Percentiles rank a stretch among this genome's conserved stretches.
Conservation (phyloP, 2,113 vertebrate species). For the Morone chrysops region DNA sequence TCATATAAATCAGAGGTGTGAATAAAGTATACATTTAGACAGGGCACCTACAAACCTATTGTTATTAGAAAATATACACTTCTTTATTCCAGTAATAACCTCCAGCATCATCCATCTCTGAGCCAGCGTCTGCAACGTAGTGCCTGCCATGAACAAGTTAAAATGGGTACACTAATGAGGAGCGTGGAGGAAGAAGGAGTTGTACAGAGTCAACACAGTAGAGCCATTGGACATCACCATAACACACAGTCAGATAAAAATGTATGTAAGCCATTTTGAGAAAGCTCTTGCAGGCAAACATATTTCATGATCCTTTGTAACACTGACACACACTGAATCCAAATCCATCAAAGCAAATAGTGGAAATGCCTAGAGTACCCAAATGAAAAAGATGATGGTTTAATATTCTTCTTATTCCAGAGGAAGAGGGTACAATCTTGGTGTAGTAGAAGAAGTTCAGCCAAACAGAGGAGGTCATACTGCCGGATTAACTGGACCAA, state of each 20-base stretch:
- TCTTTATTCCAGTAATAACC: too few relatives aligned
- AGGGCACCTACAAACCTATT: too few relatives aligned
- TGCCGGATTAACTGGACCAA: background rate
- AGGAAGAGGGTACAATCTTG: slow-evolving; percentile 63
- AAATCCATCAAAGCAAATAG: too few relatives aligned
- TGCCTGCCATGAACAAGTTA: slow-evolving; percentile 32
- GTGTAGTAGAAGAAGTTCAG: slow-evolving; percentile 67
- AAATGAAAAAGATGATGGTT: slow-evolving; percentile 54
- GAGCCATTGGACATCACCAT: slow-evolving; percentile 60
- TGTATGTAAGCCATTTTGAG: too few relatives aligned
- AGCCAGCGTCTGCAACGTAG: slow-evolving; percentile 24
- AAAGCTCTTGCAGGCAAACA: too few relatives aligned
- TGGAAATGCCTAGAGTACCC: background rate
- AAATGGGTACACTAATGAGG: background rate
- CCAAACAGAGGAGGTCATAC: slow-evolving; percentile 51
- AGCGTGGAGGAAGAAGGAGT: accelerated
- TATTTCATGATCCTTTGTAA: background rate
- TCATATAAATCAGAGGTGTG: background rate
- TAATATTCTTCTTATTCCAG: slow-evolving; percentile 71
- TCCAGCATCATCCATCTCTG: slow-evolving; percentile 20
- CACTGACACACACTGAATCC: background rate
- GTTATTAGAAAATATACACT: too few relatives aligned
- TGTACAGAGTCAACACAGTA: slow-evolving; percentile 5
- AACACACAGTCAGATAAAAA: slow-evolving; percentile 34
- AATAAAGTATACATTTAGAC: background rate